Evolutionary conservation across 2,888 invertebrate species (phyloP).

Genomic region (Pocota personata): DNA sequence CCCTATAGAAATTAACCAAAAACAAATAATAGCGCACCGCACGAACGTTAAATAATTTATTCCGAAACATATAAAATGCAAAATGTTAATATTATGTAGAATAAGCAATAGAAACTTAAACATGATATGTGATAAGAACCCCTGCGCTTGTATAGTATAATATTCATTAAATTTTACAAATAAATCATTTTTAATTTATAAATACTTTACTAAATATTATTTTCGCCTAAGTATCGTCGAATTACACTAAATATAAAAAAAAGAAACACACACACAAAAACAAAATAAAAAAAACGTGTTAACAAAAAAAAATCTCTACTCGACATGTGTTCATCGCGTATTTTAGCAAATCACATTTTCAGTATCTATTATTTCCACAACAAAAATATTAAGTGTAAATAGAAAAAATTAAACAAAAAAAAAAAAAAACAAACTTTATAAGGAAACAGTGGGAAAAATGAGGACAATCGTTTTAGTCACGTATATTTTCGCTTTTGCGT

Average conservation of each 20-base stretch:
- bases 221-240: conserved; percentile 37
- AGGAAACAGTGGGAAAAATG: conserved; percentile 57
- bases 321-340: conserved; percentile 71
- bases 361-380: conserved; percentile 45
- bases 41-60: conserved; percentile 31
- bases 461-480: conserved; percentile 73
- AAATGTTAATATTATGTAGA: conserved; percentile 63
- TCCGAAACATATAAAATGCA: neutral
- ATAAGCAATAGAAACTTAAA: conserved; percentile 70
- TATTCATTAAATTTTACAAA: conserved; percentile 45
- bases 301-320: conserved; percentile 48
- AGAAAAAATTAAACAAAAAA: neutral
- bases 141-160: conserved; percentile 59
- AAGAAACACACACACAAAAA: neutral
- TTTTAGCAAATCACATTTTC: conserved; percentile 25
- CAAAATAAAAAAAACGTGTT: conserved; percentile 5
- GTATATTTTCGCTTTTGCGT: conserved; percentile 73
- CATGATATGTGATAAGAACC: conserved; percentile 72
- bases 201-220: conserved; percentile 17
- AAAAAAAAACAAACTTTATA: conserved; percentile 10
- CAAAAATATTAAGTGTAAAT: conserved; percentile 15
- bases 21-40: conserved; percentile 41
- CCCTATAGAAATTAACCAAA: neutral
- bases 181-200: conserved; percentile 19
- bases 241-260: conserved; percentile 4